Percentiles rank a stretch among this genome's conserved stretches.
Evolutionary conservation across 2,113 vertebrate species (phyloP).

Genomic region (Erinaceus europaeus): DNA sequence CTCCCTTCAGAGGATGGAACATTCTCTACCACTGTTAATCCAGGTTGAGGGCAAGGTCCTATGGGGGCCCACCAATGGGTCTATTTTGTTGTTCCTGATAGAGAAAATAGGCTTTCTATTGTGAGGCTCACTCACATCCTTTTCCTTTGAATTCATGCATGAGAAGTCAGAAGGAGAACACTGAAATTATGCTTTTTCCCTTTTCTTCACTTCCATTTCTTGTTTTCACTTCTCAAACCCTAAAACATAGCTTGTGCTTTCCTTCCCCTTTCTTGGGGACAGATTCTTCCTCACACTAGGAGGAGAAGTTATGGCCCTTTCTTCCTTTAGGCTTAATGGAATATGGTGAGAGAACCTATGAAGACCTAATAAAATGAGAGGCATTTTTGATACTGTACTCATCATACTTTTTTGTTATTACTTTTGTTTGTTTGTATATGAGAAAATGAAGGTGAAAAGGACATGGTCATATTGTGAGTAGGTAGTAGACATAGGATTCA

Average conservation of each 20-base stretch:
- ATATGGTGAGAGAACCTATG: neutral
- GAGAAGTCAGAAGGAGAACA: constrained; percentile 25
- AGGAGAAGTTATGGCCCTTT: neutral
- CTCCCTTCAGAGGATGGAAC: too few relatives aligned
- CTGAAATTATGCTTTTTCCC: neutral
- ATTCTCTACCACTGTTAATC: too few relatives aligned
- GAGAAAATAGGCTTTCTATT: too few relatives aligned
- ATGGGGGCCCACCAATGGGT: too few relatives aligned
- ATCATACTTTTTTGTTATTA: too few relatives aligned
- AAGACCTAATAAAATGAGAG: neutral
- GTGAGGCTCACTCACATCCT: neutral
- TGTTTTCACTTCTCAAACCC: neutral
- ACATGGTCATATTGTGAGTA: neutral
- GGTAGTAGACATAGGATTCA: neutral
- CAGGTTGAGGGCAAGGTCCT: too few relatives aligned
- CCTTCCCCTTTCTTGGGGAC: neutral
- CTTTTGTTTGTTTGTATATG: too few relatives aligned
- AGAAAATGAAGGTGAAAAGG: neutral
- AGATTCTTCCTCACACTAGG: neutral
- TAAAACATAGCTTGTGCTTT: neutral
- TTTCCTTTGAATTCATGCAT: neutral
- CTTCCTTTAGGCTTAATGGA: neutral
- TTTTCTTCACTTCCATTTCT: neutral
- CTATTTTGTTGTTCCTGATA: too few relatives aligned
- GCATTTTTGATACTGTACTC: neutral